Base-by-base conservation (phyloP, 2,888 invertebrate species). In the Pristionchus mayeri region DNA sequence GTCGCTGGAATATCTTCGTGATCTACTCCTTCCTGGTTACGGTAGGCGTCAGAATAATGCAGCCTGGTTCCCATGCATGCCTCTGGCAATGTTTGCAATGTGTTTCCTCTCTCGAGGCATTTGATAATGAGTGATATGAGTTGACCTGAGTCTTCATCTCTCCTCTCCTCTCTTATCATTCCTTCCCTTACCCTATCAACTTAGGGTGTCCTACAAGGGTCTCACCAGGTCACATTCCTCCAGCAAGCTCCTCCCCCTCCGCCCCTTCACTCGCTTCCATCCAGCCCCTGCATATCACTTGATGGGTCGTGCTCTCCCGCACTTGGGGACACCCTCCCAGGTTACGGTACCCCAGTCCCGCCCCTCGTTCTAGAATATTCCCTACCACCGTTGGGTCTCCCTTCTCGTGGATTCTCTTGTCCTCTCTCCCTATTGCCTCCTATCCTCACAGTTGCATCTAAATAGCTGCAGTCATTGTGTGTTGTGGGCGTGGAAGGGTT, bases 71-170 rank as follows among this genome's bases (percentile, higher is more conserved):
- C 40, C 71, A 37, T n/a, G 21, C 44, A 21, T 71, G 30, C 40
- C 40, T 71, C 18, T 21, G 24, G 71, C 21, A 27, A 21, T 44
- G n/a, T 67, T 37, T 67, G 67, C 30, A 30, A 30, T 27, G 54
- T 54, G 54, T 60, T 60, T 60, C 60, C 60, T 60, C n/a, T 27
- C 60, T 60, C n/a, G n/a, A n/a, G n/a, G n/a, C n/a, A n/a, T n/a
- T n/a, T n/a, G n/a, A n/a, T n/a, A n/a, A n/a, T n/a, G n/a, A n/a
- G n/a, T 60, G 60, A 60, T 60, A 60, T 11, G 6, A 24, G 30
- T 9, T 60, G 60, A 60, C 60, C 60, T n/a, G n/a, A n/a, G n/a
- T n/a, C n/a, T n/a, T 60, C 71, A 21, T 71, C 57, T 21, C 44
- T 37, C 71, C 37, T n/a, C 21, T 13, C n/a, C n/a, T n/a, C 21